Conservation (phyloP, 2,797 vertebrate species). For the Capromys pilorides region DNA sequence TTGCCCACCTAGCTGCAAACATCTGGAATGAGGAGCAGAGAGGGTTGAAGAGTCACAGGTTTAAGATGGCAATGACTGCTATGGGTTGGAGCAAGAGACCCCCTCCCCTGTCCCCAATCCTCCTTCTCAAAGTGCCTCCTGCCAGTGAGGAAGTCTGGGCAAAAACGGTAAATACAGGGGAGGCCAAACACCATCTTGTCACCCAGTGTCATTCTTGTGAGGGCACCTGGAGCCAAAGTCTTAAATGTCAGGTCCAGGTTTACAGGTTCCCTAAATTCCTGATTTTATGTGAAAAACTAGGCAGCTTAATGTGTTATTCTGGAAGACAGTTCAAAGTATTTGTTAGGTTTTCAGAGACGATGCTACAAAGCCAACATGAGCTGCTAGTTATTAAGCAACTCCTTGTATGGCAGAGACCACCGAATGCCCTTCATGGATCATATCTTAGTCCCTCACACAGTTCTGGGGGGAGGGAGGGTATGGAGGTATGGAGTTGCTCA, state of each 20-base stretch:
- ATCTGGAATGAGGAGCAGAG: not conserved
- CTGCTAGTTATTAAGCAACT: constrained; percentile 8
- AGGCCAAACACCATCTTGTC: not conserved
- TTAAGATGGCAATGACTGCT: not conserved
- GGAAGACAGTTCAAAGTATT: not conserved
- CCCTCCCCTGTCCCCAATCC: not conserved
- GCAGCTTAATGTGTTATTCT: not conserved
- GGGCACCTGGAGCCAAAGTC: not conserved
- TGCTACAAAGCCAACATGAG: constrained; percentile 14
- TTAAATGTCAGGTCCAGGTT: not conserved
- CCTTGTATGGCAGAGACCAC: not conserved
- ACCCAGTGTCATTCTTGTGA: not conserved
- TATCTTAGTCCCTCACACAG: not conserved
- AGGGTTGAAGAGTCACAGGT: not conserved
- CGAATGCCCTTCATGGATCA: not conserved
- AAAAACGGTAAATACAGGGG: not conserved
- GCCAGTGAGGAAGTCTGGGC: not conserved
- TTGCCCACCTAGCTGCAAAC: not conserved
- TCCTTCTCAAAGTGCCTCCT: constrained; percentile 28
- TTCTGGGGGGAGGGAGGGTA: not conserved
- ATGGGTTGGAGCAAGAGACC: not conserved
- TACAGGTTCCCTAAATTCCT: not conserved
- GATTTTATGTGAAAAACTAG: constrained; percentile 8
- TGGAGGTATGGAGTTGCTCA: not conserved
- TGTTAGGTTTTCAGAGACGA: constrained; percentile 29